Conservation (phyloP, 2,113 vertebrate genomes). For the Sakesphorus luctuosus region DNA sequence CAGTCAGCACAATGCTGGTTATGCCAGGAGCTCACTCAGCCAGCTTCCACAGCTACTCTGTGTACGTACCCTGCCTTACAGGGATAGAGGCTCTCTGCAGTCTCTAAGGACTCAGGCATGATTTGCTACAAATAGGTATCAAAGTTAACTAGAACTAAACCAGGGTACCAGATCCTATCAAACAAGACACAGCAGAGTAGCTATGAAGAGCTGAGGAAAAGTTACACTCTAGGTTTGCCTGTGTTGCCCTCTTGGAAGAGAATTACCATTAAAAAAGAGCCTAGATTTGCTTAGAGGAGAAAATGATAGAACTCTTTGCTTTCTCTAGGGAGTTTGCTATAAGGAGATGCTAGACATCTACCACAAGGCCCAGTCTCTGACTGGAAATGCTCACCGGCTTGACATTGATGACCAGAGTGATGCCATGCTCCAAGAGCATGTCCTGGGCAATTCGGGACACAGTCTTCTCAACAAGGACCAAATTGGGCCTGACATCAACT, state of each 20-base stretch:
- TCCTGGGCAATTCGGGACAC: conserved; percentile 98
- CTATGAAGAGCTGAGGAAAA: not conserved
- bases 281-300: not conserved
- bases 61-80: not conserved
- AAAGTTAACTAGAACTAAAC: not conserved
- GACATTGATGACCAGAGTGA: conserved; percentile 95
- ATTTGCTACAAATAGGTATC: not conserved
- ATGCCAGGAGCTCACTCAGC: not conserved
- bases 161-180: not conserved
- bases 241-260: not conserved
- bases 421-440: conserved; percentile 96
- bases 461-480: conserved; percentile 97
- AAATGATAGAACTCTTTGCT: not conserved
- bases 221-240: not conserved
- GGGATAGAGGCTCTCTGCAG: not conserved
- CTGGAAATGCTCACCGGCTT: conserved; percentile 86
- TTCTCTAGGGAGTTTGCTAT: not conserved
- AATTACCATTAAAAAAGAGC: not conserved
- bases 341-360: not conserved
- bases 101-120: not conserved
- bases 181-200: not conserved
- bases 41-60: not conserved
- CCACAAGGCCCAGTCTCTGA: not conserved
- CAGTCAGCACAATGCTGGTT: not conserved
- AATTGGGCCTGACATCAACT: conserved; percentile 92